A percentile compares a stretch with the other conserved stretches of the same genome.
phyloP scores from a whole-genome alignment of 1,140 invertebrate species.

The Leptinotarsa lineolata region DNA sequence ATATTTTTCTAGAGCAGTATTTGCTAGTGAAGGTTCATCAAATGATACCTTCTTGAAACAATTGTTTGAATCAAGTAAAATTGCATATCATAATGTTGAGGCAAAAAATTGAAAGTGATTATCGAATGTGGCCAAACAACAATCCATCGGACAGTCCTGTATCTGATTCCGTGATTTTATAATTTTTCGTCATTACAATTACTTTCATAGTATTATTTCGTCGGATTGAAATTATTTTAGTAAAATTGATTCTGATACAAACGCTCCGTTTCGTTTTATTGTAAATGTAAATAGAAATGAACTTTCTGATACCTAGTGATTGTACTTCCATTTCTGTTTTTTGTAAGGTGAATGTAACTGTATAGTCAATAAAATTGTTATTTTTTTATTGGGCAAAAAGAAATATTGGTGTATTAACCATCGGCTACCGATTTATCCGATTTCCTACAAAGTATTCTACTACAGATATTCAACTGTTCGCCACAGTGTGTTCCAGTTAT shows the following conservation, averaged over 20 bases:
- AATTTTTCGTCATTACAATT: constrained; percentile 4
- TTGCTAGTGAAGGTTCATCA: no score
- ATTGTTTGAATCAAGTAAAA: no score
- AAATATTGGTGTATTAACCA: neutral
- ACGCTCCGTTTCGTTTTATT: constrained; percentile 9
- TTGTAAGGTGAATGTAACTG: constrained; percentile 14
- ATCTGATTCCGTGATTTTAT: neutral
- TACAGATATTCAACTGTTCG: no score
- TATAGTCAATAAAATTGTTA: constrained; percentile 29
- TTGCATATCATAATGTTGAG: no score
- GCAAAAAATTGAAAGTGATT: neutral
- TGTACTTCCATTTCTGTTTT: neutral
- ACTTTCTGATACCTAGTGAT: constrained; percentile 14
- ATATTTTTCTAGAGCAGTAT: no score
- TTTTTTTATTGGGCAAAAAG: constrained; percentile 20
- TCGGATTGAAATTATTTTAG: neutral
- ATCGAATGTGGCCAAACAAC: neutral
- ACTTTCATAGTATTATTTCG: neutral
- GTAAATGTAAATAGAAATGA: constrained; percentile 29
- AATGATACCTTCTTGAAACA: no score
- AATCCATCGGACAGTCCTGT: neutral
- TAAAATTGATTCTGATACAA: neutral
- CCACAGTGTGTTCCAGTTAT: no score
- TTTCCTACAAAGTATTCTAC: no score
- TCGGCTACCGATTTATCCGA: no score